phyloP scores from a whole-genome alignment of 2,888 invertebrate genomes.

The Pinctada fucata region DNA sequence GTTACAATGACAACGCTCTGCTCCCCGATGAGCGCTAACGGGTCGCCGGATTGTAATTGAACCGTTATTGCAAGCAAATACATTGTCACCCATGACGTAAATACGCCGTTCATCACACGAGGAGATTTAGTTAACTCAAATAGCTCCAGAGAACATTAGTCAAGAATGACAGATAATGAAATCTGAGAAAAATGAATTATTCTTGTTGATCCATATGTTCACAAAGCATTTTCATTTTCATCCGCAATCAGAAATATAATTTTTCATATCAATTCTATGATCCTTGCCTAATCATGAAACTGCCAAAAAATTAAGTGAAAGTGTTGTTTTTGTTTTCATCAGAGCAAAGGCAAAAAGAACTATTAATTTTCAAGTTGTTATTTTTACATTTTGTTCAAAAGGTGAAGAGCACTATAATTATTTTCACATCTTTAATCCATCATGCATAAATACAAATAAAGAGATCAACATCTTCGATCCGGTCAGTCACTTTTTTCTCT shows the following conservation, averaged over 20 bases:
- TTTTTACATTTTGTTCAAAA: no score
- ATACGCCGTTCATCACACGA: slow-evolving; percentile 30
- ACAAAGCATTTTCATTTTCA: no score
- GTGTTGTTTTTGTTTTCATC: no score
- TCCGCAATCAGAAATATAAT: slow-evolving; percentile 1
- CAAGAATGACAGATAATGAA: background rate
- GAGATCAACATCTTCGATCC: no score
- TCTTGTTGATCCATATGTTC: background rate
- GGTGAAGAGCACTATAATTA: no score
- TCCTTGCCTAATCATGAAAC: no score
- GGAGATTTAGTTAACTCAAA: slow-evolving; percentile 10
- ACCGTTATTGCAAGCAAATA: slow-evolving; percentile 42
- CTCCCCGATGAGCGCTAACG: slow-evolving; percentile 33
- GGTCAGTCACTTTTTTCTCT: no score
- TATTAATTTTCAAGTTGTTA: no score
- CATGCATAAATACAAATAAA: no score
- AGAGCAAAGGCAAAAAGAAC: no score
- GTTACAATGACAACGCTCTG: slow-evolving; percentile 35
- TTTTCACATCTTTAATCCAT: no score
- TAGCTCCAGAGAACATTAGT: background rate
- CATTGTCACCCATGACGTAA: slow-evolving; percentile 39
- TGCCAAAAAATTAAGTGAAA: no score
- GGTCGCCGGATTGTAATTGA: slow-evolving; percentile 39
- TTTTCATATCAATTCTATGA: background rate
- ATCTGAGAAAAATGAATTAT: background rate